Evolutionary conservation across 2,888 invertebrate species (phyloP), one percentile per base, ranked within the genome.

Genomic region (Eupithecia abbreviata): DNA sequence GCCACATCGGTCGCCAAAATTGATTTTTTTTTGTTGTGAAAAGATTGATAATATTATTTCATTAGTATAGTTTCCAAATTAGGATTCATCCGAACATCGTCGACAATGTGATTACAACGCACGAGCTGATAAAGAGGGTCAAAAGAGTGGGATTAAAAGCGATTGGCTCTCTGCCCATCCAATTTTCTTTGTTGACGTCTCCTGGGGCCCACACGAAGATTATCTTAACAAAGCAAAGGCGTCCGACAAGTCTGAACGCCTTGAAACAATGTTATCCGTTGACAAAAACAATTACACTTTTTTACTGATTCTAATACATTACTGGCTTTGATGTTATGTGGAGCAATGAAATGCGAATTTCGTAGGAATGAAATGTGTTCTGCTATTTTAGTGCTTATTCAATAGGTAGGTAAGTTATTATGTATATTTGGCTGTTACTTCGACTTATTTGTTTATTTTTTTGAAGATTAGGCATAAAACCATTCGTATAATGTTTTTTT

Each of bases 181-280:
- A 93, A 95, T 95, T 93, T 94, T 92, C 94, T 94, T 94, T 94
- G 94, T 93, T 93, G 93, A 93, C 90, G 92, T 92, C 93, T 90
- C 92, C 66, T 73, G 93, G 91, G 93, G 90, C 86, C 89, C 88
- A 85, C 88, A 88, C 90, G 88, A 87, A 92, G 93, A 94, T 95
- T 92, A 94, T 94, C 93, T 92, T 91, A 94, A 92, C 93, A 94
- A 93, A 92, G 91, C 92, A 89, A 91, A 91, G 90, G 89, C 89
- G 87, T 85, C 83, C 82, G 84, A 86, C 88, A 88, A 91, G 88
- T 90, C 89, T 85, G 86, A 86, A 88, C 88, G 89, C 87, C 86
- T 82, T 85, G 90, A 91, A 91, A 91, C 91, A 91, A 91, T 89
- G 90, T 89, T 89, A 91, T 92, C 91, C 82, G 75, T 72, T 78